Base-by-base conservation (phyloP, 2,113 vertebrate species). In the Triplophysa rosa region DNA sequence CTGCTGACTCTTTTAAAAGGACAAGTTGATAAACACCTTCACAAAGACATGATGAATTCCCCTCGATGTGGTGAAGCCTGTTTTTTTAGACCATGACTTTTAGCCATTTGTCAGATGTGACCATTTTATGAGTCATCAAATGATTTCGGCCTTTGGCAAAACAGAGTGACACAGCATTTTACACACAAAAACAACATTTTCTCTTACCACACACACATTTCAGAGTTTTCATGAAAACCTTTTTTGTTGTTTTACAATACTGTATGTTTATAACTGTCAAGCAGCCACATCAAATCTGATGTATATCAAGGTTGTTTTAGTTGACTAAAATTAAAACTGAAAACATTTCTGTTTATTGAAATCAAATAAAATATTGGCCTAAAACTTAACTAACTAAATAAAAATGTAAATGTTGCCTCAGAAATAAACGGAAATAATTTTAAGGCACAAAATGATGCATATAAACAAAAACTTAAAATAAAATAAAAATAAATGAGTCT, bases 61-160 rank as follows among this genome's bases (percentile, higher is more conserved):
- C 64, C 21, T 62, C 58, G 13, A n/a, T 23, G 42, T 49, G 61
- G 29, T 68, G 42, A 70, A 78, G 58, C 47, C 56, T 24, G 23
- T 79, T 23, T 76, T 29, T 70, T 65, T 61, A 33, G 67, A 59
- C 71, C 29, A 72, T 80, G 79, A 84, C 47, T 80, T 24, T 77
- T 84, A 78, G 67, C 23, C 67, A 17, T 80, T 80, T 59, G 33
- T 52, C 13, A 83, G 67, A 71, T 63, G 66, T 77, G 72, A 77
- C 67, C 64, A 10, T 72, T 84, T 80, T 72, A 67, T 80, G 74
- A 84, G 78, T 84, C 74, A 68, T 56, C 40, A 42, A 72, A 67
- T 65, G 76, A 70, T 49, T 63, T 42, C 62, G 71, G 26, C 1
- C 17, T 29, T 83, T 73, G 21, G 52, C 24, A 42, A 69, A 42